Base-by-base conservation (phyloP, 2,888 invertebrate species). In the Leucophenga montana region DNA sequence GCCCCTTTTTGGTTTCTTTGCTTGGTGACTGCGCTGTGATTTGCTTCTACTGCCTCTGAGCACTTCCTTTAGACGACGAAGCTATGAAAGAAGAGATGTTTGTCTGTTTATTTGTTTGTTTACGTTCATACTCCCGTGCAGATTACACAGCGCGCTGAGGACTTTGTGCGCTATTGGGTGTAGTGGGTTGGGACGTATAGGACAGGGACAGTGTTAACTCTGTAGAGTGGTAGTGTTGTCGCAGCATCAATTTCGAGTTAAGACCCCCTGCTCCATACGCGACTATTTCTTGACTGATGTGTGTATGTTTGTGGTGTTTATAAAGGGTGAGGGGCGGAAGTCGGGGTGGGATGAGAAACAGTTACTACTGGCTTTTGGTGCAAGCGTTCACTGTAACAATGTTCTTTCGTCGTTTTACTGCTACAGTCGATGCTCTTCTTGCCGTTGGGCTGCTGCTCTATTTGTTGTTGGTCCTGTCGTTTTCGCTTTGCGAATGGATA, bases 401-500 rank as follows among this genome's bases (percentile, higher is more conserved):
- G 16, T 44, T 61, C 16, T 4, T 53, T 53, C 16, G 53, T 20
- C 66, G 72, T 61, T 61, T 31, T 61, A 4, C 27, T 59, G 20
- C 62, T 33, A 11, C 18, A 46, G 67, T 27, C 71, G 68, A 67
- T 65, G 73, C 66, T 66, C 54, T 61, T 39, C 20, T 44, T 46
- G 56, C 16, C 56, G 22, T 46, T 59, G 18, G 27, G 22, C 48
- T 64, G 46, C 48, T 48, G 64, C 56, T 64, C 31, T 61, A 71
- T 72, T 66, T 67, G 68, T 68, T 70, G 71, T 68, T 72, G 69
- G 72, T 70, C 69, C 73, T 73, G 75, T 71, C 71, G 73, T 72
- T 76, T 74, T 70, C 76, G 75, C 75, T 75, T 70, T 76, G 75
- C 75, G 68, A 75, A 78, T 78, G 82, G 77, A 79, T 83, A 82